Evolutionary conservation across 2,797 vertebrate genomes (phyloP).

Genomic region (Vultur gryphus): DNA sequence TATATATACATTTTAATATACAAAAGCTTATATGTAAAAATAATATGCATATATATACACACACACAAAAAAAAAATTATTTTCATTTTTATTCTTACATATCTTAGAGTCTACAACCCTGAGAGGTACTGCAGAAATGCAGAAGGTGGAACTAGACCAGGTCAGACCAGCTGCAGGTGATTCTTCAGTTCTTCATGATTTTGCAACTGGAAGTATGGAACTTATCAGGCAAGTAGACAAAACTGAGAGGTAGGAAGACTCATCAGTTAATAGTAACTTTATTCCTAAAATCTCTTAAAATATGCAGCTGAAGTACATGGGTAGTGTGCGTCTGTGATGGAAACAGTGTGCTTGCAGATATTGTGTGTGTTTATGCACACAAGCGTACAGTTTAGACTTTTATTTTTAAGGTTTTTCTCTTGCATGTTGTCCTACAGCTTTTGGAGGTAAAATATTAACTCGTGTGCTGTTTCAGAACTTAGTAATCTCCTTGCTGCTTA

Average conservation of each 20-base stretch:
- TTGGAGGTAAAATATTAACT: not conserved
- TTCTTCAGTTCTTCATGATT: not conserved
- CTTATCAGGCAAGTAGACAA: not conserved
- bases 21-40: not conserved
- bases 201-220: not conserved
- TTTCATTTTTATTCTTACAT: not conserved
- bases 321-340: not conserved
- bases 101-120: slow-evolving; percentile 20
- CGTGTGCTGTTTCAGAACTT: not conserved
- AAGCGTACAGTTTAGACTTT: not conserved
- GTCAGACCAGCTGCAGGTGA: not conserved
- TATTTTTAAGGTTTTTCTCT: not conserved
- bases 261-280: not conserved
- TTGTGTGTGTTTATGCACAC: not conserved
- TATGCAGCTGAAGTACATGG: not conserved
- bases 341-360: not conserved
- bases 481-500: not conserved
- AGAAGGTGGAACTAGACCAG: slow-evolving; percentile 7
- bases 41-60: not conserved
- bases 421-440: not conserved
- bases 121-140: slow-evolving; percentile 6
- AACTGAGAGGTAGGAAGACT: slow-evolving; percentile 48
- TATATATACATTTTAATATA: not conserved
- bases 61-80: not conserved
- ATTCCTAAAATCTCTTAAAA: not conserved